A percentile compares a stretch with the other conserved stretches of the same genome.
These are phyloP conservation scores for Erpobdella octoculata DNA, from an alignment of 2,888 invertebrate species.

Conservation along the genomic window DNA sequence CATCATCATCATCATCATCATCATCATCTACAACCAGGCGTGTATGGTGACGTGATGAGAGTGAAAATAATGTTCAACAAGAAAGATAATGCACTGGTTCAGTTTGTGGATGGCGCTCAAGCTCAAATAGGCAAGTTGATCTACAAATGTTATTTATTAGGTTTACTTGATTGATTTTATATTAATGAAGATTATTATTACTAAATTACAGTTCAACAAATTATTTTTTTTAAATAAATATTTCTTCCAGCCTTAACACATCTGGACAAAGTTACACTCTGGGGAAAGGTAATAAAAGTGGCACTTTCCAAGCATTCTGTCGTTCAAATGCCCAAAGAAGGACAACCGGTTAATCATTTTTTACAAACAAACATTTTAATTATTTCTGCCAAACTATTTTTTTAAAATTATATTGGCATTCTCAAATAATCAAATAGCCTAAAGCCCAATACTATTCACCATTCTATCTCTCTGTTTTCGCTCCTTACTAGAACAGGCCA, in stretches of 20 bases:
- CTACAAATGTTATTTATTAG: background rate
- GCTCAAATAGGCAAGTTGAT: slow-evolving; percentile 56
- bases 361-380: no score
- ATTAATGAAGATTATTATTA: background rate
- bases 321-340: slow-evolving; percentile 97
- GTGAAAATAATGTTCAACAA: slow-evolving; percentile 99
- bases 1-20: background rate
- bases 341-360: slow-evolving; percentile 69
- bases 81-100: slow-evolving; percentile 97
- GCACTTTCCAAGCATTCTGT: slow-evolving; percentile 96
- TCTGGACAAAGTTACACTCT: slow-evolving; percentile 92
- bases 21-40: slow-evolving; percentile 63
- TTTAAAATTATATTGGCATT: no score
- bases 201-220: background rate
- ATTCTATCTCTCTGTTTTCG: no score
- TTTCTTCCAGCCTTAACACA: slow-evolving; percentile 60
- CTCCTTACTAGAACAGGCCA: no score
- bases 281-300: slow-evolving; percentile 92
- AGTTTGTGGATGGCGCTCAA: slow-evolving; percentile 96
- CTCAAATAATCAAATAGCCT: background rate
- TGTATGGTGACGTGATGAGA: slow-evolving; percentile 98
- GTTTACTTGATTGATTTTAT: background rate
- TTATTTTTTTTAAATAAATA: background rate
- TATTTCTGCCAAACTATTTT: no score
- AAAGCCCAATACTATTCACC: no score